Evolutionary conservation across 2,113 vertebrate species (phyloP).

Genomic region (Mellivora capensis): DNA sequence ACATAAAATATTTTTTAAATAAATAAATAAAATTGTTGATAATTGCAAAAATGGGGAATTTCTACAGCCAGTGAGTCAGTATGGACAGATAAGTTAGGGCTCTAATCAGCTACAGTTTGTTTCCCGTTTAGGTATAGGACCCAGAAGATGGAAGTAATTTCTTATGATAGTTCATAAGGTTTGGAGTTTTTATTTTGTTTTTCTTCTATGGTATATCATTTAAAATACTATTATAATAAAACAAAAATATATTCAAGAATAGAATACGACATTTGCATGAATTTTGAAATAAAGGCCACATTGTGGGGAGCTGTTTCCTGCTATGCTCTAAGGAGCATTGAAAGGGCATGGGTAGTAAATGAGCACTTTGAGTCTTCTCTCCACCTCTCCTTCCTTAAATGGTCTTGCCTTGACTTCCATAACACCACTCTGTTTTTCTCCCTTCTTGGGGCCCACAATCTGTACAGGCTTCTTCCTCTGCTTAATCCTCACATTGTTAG

Average conservation of each 20-base stretch:
- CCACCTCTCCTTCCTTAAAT: neutral
- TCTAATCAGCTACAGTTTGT: neutral
- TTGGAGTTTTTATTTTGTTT: neutral
- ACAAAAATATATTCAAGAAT: neutral
- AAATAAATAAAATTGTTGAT: neutral
- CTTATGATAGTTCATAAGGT: neutral
- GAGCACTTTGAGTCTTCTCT: neutral
- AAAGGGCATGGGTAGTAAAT: neutral
- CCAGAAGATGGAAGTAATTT: neutral
- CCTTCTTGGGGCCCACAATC: neutral
- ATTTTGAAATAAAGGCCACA: neutral
- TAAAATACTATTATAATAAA: constrained; percentile 1
- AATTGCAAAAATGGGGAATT: neutral
- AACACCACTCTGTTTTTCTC: neutral
- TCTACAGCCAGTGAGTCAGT: neutral
- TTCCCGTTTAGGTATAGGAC: neutral
- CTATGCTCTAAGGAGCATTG: neutral
- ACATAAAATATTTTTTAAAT: no score
- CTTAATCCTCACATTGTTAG: neutral
- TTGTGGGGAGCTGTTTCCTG: neutral
- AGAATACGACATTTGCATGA: neutral
- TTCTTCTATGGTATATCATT: neutral
- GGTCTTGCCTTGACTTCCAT: neutral
- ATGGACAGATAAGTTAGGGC: neutral
- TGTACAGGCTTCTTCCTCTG: neutral